Evolutionary conservation across 2,113 vertebrate species (phyloP).

Genomic region (Argyrosomus japonicus): DNA sequence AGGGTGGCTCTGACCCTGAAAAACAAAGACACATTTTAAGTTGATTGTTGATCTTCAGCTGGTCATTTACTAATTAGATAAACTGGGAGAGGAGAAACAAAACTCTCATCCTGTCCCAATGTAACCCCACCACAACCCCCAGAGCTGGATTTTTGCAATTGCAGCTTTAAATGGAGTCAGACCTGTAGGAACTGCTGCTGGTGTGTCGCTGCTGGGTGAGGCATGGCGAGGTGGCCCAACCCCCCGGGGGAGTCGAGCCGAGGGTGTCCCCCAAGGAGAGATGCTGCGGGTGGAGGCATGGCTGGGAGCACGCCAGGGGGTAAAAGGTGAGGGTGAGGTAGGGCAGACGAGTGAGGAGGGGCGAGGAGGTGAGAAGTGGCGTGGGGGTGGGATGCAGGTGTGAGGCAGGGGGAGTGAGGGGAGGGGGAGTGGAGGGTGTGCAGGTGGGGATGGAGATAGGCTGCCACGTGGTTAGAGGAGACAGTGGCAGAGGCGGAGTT

Average conservation of each 20-base stretch:
- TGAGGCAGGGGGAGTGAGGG: conserved; percentile 93
- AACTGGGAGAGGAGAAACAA: neutral
- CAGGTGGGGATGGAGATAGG: conserved; percentile 94
- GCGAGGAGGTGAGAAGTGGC: conserved; percentile 90
- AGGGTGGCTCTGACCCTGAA: conserved; percentile 72
- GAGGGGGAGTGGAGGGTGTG: conserved; percentile 91
- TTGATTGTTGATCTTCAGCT: too few species aligned
- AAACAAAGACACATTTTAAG: conserved; percentile 12
- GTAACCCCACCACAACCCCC: neutral
- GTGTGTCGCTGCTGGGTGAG: conserved; percentile 86
- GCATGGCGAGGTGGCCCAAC: conserved; percentile 91
- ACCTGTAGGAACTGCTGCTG: conserved; percentile 93
- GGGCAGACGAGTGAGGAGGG: conserved; percentile 85
- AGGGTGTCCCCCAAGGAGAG: conserved; percentile 91
- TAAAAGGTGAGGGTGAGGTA: conserved; percentile 93
- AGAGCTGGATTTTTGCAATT: neutral
- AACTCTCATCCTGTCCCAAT: neutral
- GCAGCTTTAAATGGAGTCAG: neutral
- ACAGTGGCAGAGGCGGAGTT: conserved; percentile 47
- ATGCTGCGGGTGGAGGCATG: conserved; percentile 87
- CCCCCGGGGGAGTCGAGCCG: conserved; percentile 92
- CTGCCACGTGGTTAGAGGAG: conserved; percentile 90
- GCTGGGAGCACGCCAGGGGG: conserved; percentile 90
- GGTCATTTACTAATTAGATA: neutral
- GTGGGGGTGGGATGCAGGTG: conserved; percentile 88